Evolutionary conservation across 2,797 vertebrate species (phyloP).

Genomic region (Trachops cirrhosus): DNA sequence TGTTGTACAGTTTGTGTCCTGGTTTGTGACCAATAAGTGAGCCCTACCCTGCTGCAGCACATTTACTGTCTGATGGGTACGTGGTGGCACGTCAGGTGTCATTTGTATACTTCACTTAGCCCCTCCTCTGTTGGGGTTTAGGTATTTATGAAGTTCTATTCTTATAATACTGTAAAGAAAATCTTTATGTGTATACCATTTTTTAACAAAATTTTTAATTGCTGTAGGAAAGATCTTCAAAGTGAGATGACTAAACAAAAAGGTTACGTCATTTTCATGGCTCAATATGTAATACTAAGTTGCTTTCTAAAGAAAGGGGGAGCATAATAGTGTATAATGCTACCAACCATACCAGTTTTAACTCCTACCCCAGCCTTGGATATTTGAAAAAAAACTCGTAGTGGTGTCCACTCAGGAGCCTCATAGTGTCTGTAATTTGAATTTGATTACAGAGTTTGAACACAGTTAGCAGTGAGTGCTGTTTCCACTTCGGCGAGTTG

Average conservation of each 20-base stretch:
- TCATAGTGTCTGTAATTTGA: neutral
- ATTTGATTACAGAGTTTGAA: neutral
- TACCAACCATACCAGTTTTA: neutral
- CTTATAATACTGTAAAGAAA: neutral
- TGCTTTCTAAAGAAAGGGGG: neutral
- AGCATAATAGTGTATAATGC: neutral
- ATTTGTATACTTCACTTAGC: neutral
- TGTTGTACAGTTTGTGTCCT: neutral
- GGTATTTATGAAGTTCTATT: neutral
- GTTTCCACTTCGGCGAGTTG: neutral
- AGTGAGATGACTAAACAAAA: neutral
- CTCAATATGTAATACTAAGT: neutral
- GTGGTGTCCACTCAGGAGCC: neutral
- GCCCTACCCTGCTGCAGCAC: neutral
- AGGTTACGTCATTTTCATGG: neutral
- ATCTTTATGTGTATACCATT: neutral
- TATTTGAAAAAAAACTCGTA: neutral
- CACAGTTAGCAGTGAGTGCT: neutral
- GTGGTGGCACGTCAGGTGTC: neutral
- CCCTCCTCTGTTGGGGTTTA: neutral
- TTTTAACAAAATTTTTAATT: neutral
- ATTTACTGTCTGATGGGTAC: neutral
- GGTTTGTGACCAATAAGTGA: neutral
- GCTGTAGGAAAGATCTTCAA: slow-evolving; percentile 15
- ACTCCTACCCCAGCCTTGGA: neutral